These are phyloP conservation scores for Epinotia ramella DNA, from an alignment of 2,888 invertebrate genomes.

Conservation along the genomic window DNA sequence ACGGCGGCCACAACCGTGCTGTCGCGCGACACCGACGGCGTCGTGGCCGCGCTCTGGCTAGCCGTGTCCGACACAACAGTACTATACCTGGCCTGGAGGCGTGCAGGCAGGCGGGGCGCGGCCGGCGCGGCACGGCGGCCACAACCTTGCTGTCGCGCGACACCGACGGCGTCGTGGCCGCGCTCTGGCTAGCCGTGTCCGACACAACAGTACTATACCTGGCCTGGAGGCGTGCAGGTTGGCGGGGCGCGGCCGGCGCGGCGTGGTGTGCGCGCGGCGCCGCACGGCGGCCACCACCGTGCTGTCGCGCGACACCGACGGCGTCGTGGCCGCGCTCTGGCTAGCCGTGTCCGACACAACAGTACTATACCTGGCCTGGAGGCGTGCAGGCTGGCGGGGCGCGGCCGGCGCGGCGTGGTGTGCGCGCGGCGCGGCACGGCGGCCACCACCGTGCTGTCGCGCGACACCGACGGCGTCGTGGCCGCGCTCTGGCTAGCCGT, in stretches of 20 bases:
- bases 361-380: conserved; percentile 4
- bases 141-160: conserved; percentile 72
- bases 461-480: conserved; percentile 75
- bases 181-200: no score
- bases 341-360: no score
- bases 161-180: conserved; percentile 70
- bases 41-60: conserved; percentile 55
- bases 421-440: conserved; percentile 60
- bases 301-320: conserved; percentile 74
- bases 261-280: conserved; percentile 54
- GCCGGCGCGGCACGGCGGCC: conserved; percentile 56
- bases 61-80: not conserved
- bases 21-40: conserved; percentile 76
- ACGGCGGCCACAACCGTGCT: conserved; percentile 62
- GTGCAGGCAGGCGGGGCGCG: no score
- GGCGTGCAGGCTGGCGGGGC: conserved; percentile 17
- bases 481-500: conserved; percentile 59
- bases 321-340: conserved; percentile 61
- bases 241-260: conserved; percentile 42
- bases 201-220: no score
- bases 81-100: no score
- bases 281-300: conserved; percentile 61
- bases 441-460: conserved; percentile 68
- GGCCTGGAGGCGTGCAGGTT: conserved; percentile 11
- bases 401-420: conserved; percentile 48